These are phyloP conservation scores for Agrochola circellaris DNA, from an alignment of 2,888 invertebrate genomes.

Conservation along the genomic window DNA sequence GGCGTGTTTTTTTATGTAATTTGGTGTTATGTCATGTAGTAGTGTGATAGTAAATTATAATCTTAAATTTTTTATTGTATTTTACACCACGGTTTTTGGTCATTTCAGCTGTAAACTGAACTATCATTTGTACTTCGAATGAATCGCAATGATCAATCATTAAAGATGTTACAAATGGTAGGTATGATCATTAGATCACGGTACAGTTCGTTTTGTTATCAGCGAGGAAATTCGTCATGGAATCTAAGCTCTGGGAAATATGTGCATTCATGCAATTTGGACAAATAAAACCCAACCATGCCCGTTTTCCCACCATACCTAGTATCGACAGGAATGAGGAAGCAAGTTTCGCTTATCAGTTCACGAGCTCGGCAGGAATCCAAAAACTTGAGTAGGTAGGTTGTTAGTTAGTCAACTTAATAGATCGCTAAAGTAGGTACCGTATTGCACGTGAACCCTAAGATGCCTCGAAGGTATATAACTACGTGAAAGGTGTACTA, in stretches of 20 bases:
- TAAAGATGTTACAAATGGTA: not conserved
- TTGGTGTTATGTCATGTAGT: conserved; percentile 22
- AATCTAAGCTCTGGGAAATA: not conserved
- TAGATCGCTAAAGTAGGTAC: not conserved
- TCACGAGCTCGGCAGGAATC: not conserved
- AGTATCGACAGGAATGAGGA: too few species aligned
- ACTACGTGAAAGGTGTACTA: conserved; percentile 8
- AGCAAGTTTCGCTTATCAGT: not conserved
- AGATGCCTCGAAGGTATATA: not conserved
- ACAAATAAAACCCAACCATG: not conserved
- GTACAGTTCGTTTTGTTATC: not conserved
- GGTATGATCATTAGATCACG: not conserved
- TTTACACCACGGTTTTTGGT: too few species aligned
- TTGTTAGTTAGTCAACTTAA: not conserved
- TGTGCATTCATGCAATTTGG: not conserved
- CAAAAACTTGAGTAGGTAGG: not conserved
- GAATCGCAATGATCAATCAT: not conserved
- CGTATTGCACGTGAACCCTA: not conserved
- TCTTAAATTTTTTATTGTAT: not conserved
- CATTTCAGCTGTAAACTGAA: not conserved
- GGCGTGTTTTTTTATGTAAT: conserved; percentile 20
- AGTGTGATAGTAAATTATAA: not conserved
- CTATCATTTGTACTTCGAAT: not conserved
- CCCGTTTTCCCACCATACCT: not conserved
- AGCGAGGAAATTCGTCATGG: not conserved